phyloP scores from a whole-genome alignment of 2,888 invertebrate species.

The Notodonta dromedarius region DNA sequence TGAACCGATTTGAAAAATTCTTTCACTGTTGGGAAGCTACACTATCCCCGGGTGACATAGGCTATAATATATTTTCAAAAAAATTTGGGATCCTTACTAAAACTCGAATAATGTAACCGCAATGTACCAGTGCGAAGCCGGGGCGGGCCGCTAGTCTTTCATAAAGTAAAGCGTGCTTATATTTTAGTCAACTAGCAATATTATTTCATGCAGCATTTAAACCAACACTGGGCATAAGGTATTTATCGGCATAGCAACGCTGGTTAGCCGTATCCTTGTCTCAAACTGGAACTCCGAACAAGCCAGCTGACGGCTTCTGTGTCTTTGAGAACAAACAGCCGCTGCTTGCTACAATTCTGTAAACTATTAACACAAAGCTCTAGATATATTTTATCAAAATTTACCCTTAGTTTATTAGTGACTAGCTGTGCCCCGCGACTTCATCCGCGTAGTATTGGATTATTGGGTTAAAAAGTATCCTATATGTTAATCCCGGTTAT shows the following conservation, averaged over 20 bases:
- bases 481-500: no score
- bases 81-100: no score
- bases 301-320: conserved; percentile 53
- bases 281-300: conserved; percentile 45
- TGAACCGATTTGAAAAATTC: no score
- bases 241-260: conserved; percentile 6
- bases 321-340: conserved; percentile 49
- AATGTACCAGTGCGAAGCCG: no score
- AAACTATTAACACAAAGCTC: conserved; percentile 19
- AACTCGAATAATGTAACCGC: no score
- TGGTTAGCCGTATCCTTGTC: conserved; percentile 31
- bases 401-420: conserved; percentile 3
- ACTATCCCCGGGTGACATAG: no score
- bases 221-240: conserved; percentile 11
- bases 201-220: not conserved
- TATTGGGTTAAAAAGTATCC: no score
- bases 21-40: no score
- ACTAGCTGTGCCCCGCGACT: no score
- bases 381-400: conserved; percentile 18
- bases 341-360: conserved; percentile 18
- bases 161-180: not conserved
- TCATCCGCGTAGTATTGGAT: no score
- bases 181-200: no score
- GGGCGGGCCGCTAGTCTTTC: not conserved
- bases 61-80: no score